These are phyloP conservation scores for Talpa occidentalis DNA, from an alignment of 2,113 vertebrate species.

Conservation along the genomic window DNA sequence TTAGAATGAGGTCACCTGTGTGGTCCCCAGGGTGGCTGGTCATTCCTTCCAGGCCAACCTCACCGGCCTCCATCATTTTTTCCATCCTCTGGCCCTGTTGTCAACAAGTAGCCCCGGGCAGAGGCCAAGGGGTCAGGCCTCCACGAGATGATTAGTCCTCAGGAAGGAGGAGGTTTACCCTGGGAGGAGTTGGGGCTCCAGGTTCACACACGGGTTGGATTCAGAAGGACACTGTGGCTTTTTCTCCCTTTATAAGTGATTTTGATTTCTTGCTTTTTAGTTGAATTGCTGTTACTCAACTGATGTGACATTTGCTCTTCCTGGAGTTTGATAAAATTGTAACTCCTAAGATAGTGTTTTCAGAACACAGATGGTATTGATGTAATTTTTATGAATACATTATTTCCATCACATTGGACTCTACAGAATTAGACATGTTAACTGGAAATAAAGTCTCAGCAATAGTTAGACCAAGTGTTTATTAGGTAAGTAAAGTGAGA, in stretches of 20 bases:
- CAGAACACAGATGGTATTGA: background rate
- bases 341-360: background rate
- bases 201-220: background rate
- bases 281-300: background rate
- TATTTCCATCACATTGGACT: background rate
- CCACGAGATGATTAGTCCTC: background rate
- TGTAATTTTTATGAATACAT: background rate
- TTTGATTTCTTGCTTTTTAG: background rate
- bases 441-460: no score
- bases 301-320: background rate
- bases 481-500: no score
- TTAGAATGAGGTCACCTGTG: background rate
- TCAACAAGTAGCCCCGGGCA: background rate
- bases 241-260: background rate
- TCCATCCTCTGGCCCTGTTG: background rate
- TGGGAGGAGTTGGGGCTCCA: background rate
- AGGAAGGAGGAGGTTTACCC: background rate
- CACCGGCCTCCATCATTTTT: background rate
- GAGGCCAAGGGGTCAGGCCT: accelerated
- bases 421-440: background rate
- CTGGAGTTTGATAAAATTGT: background rate
- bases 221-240: background rate
- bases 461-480: no score
- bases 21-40: accelerated
- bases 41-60: background rate